Evolutionary conservation across 2,113 vertebrate genomes (phyloP).

Genomic region (Micromys minutus): DNA sequence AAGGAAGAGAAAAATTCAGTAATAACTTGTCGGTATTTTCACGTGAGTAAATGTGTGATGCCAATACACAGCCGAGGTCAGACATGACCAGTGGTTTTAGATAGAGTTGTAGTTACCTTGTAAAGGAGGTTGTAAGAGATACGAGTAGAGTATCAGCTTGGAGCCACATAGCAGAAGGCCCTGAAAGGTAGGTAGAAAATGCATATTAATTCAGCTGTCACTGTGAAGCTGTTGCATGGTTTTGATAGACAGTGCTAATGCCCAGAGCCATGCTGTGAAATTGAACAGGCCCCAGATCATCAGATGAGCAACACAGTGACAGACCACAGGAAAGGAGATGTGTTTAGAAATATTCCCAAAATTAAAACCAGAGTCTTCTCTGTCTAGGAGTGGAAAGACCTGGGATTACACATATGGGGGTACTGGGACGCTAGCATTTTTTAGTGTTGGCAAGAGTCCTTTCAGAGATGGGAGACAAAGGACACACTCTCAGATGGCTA

Average conservation of each 20-base stretch:
- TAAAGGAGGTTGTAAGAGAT: neutral
- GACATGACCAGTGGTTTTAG: conserved; percentile 27
- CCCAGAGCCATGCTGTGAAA: neutral
- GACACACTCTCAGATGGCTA: neutral
- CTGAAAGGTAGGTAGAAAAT: neutral
- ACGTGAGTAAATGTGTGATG: neutral
- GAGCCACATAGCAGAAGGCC: neutral
- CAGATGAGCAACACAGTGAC: neutral
- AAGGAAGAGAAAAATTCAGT: neutral
- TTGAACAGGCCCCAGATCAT: neutral
- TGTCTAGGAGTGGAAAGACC: neutral
- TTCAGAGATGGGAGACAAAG: neutral
- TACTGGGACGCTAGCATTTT: neutral
- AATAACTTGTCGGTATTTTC: neutral
- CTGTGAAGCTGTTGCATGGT: neutral
- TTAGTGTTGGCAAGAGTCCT: conserved; percentile 15
- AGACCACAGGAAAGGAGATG: neutral
- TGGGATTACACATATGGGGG: neutral
- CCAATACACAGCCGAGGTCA: neutral
- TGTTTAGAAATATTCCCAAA: neutral
- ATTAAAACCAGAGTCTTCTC: neutral
- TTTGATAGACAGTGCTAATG: neutral
- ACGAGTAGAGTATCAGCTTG: neutral
- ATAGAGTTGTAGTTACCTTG: neutral
- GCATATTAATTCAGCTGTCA: neutral